Conservation (phyloP, 1,140 invertebrate species). For the Chelonus insularis region DNA sequence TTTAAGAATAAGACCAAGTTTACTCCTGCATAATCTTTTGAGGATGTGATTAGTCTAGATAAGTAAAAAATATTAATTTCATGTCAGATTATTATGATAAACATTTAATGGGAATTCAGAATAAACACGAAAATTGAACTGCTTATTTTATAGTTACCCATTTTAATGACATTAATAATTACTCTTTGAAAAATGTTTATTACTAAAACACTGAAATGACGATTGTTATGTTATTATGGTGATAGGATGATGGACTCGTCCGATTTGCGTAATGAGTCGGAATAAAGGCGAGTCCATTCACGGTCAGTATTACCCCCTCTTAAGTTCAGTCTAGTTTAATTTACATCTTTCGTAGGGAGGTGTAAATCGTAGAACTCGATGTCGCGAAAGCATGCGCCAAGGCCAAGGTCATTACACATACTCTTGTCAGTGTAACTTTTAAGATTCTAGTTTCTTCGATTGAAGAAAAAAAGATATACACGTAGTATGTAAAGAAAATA, state of each 20-base stretch:
- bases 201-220: too few relatives aligned
- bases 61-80: too few relatives aligned
- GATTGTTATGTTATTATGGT: too few relatives aligned
- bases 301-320: background rate
- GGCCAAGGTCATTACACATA: constrained; percentile 31
- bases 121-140: too few relatives aligned
- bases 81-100: too few relatives aligned
- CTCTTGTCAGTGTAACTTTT: background rate
- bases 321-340: constrained; percentile 14
- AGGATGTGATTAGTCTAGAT: too few relatives aligned
- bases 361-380: constrained; percentile 30
- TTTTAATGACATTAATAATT: too few relatives aligned
- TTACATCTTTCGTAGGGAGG: constrained; percentile 28
- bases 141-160: too few relatives aligned
- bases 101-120: too few relatives aligned
- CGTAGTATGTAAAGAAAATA: background rate
- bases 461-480: background rate
- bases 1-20: too few relatives aligned
- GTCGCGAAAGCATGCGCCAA: constrained; percentile 28
- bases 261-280: constrained; percentile 15
- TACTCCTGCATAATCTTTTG: too few relatives aligned
- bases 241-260: background rate
- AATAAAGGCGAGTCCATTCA: constrained; percentile 25
- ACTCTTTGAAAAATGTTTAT: too few relatives aligned
- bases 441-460: background rate